Conservation (phyloP, 2,113 vertebrate species). For the Gymnobelideus leadbeateri region DNA sequence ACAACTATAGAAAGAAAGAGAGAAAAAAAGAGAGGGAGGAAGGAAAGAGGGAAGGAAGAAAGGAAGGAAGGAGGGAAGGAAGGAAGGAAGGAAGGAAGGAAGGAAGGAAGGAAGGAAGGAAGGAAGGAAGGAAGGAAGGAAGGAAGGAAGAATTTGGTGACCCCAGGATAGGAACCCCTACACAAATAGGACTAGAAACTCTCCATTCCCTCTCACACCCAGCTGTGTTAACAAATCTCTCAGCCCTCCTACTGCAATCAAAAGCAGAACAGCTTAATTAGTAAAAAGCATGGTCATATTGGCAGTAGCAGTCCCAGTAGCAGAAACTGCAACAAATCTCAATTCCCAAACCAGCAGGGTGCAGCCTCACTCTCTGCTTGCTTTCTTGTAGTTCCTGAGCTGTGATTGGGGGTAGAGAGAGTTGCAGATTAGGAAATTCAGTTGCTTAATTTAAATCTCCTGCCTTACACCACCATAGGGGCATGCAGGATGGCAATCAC, state of each 20-base stretch:
- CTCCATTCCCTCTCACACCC: not conserved
- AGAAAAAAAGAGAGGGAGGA: not conserved
- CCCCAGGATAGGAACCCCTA: not conserved
- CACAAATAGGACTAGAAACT: not conserved
- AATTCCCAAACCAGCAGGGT: not conserved
- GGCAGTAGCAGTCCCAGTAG: not conserved
- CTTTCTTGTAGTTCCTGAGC: not conserved
- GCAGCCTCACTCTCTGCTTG: not conserved
- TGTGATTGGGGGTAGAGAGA: not conserved
- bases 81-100: not conserved
- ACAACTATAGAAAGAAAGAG: not conserved
- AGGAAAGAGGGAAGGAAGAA: too few relatives aligned
- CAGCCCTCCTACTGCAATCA: not conserved
- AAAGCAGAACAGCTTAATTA: not conserved
- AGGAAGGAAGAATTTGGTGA: not conserved
- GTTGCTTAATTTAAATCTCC: not conserved
- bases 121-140: too few relatives aligned
- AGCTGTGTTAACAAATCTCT: not conserved
- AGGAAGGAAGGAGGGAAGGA: not conserved
- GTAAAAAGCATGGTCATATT: not conserved
- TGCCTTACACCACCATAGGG: not conserved
- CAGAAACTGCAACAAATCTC: not conserved
- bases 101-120: too few relatives aligned
- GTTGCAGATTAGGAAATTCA: not conserved
- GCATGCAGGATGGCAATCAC: not conserved